phyloP scores from a whole-genome alignment of 2,797 vertebrate genomes.

The Pseudotriccus pelzelni region DNA sequence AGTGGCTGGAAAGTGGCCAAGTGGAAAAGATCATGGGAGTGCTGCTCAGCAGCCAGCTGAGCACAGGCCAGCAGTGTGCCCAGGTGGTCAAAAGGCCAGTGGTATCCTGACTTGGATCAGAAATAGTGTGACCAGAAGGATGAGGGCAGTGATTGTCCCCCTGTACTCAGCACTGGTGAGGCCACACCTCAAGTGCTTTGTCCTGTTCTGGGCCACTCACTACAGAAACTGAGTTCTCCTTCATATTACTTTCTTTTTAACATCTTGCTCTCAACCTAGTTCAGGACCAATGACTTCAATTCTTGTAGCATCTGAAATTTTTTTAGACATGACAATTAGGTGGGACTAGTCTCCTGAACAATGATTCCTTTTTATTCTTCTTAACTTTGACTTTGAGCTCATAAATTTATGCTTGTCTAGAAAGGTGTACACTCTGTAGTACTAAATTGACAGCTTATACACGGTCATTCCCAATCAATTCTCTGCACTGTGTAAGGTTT shows the following conservation, averaged over 20 bases:
- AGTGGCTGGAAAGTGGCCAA: background rate
- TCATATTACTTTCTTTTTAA: background rate
- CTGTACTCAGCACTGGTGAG: background rate
- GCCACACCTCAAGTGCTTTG: accelerated
- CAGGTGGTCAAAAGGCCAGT: background rate
- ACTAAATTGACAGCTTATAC: background rate
- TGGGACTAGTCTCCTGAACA: background rate
- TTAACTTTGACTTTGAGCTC: background rate
- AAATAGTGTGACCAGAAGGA: background rate
- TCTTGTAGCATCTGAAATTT: background rate
- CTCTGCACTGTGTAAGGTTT: background rate
- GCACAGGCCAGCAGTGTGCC: background rate
- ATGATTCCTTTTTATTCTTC: background rate
- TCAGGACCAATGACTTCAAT: background rate
- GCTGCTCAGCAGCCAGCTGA: background rate
- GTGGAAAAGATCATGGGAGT: background rate
- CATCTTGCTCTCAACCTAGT: background rate
- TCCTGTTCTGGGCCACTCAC: background rate
- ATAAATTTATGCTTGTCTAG: background rate
- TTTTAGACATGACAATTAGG: background rate
- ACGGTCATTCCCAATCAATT: background rate
- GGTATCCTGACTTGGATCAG: background rate
- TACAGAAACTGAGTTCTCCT: background rate
- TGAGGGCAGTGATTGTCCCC: background rate
- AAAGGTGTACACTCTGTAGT: background rate